A percentile compares a stretch with the other conserved stretches of the same genome.
Evolutionary conservation across 2,113 vertebrate genomes (phyloP).

Genomic region (Muntiacus muntjak): DNA sequence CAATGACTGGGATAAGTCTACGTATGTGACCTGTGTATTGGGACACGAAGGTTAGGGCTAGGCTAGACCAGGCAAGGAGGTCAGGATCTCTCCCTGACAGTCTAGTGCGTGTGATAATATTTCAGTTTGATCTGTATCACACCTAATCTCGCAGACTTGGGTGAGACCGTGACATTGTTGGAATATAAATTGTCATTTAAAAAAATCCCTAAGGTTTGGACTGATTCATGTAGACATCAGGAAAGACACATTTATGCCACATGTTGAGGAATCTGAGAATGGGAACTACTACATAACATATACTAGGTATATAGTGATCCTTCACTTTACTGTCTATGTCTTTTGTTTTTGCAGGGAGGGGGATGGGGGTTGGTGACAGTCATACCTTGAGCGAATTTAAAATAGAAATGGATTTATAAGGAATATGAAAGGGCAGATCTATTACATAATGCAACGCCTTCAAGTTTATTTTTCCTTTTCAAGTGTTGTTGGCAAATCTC

Average conservation of each 20-base stretch:
- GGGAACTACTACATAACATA: neutral
- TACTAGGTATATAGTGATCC: neutral
- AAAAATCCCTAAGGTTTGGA: neutral
- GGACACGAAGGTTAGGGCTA: neutral
- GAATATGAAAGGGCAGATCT: neutral
- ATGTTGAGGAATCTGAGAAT: neutral
- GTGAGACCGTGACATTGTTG: neutral
- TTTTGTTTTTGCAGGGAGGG: neutral
- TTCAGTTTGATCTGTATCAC: neutral
- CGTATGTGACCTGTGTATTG: neutral
- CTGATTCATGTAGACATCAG: neutral
- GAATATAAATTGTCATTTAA: neutral
- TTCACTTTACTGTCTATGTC: neutral
- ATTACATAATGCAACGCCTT: neutral
- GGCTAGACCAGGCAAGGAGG: neutral
- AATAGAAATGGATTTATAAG: conserved; percentile 2
- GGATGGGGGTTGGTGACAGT: neutral
- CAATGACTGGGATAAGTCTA: neutral
- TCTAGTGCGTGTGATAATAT: neutral
- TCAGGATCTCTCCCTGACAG: neutral
- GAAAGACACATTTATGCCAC: neutral
- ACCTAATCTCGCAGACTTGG: neutral
- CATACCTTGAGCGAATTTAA: neutral
- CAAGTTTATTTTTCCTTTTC: conserved; percentile 17
- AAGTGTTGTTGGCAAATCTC: conserved; percentile 47